These are phyloP conservation scores for Campopleginae sp. DNA, from an alignment of 2,888 invertebrate genomes.

Conservation along the genomic window DNA sequence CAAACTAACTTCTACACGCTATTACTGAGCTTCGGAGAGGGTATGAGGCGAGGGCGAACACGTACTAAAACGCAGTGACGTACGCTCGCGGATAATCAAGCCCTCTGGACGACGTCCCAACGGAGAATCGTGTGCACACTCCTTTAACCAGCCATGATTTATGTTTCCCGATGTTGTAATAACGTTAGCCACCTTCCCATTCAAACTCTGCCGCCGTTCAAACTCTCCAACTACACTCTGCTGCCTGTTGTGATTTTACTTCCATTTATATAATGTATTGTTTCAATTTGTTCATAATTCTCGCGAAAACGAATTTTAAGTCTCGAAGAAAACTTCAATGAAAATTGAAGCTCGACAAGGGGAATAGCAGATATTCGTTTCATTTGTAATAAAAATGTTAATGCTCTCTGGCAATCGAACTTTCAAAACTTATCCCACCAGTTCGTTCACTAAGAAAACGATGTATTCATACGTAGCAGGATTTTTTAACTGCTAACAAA, in stretches of 20 bases:
- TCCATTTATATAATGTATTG: not conserved
- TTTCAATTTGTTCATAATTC: not conserved
- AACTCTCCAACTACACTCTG: slow-evolving; percentile 31
- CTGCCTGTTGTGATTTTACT: not conserved
- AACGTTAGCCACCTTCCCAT: slow-evolving; percentile 58
- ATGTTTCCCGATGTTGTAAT: slow-evolving; percentile 67
- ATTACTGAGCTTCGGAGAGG: slow-evolving; percentile 34
- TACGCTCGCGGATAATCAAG: slow-evolving; percentile 36
- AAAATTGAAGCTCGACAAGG: not conserved
- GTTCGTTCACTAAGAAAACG: too few relatives aligned
- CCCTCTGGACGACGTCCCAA: slow-evolving; percentile 24
- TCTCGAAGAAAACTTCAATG: not conserved
- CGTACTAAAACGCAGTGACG: slow-evolving; percentile 34
- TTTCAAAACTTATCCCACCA: not conserved
- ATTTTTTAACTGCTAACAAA: too few relatives aligned
- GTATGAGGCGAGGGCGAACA: not conserved
- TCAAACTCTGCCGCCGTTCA: slow-evolving; percentile 22
- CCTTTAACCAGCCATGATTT: slow-evolving; percentile 67
- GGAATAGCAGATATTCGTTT: not conserved
- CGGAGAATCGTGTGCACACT: slow-evolving; percentile 49
- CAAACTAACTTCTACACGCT: slow-evolving; percentile 58
- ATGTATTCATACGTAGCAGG: too few relatives aligned
- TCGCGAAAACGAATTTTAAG: not conserved
- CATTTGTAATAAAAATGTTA: not conserved
- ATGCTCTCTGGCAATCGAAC: not conserved